These are phyloP conservation scores for Megalopta genalis DNA, from an alignment of 1,140 invertebrate genomes.

Conservation along the genomic window DNA sequence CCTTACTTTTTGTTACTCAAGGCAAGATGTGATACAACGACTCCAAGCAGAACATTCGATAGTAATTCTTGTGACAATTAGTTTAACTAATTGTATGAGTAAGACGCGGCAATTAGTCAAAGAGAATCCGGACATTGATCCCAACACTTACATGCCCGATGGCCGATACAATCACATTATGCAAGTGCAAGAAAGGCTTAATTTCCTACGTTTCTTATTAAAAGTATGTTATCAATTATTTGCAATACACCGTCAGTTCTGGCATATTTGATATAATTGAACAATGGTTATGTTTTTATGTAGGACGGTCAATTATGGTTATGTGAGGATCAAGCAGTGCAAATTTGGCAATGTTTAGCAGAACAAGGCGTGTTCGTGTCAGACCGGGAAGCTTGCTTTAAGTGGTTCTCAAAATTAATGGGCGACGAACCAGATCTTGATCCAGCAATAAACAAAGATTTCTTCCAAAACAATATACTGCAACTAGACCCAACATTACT, in stretches of 20 bases:
- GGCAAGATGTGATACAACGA: constrained; percentile 92
- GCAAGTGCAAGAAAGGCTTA: constrained; percentile 96
- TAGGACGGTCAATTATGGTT: constrained; percentile 96
- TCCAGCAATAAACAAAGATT: constrained; percentile 97
- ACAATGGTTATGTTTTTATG: constrained; percentile 4
- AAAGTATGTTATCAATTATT: constrained; percentile 80
- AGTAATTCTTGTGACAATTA: constrained; percentile 96
- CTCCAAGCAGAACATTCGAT: constrained; percentile 95
- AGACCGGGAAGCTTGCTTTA: constrained; percentile 98
- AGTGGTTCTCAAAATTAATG: constrained; percentile 99
- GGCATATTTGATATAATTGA: neutral
- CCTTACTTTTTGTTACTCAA: constrained; percentile 64
- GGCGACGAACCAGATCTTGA: constrained; percentile 98
- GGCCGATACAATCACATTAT: constrained; percentile 94
- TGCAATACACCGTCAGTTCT: neutral
- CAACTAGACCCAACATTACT: constrained; percentile 94
- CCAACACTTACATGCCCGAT: constrained; percentile 91
- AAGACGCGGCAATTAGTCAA: constrained; percentile 87
- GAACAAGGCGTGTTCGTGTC: constrained; percentile 94
- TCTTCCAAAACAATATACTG: constrained; percentile 97
- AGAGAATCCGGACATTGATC: constrained; percentile 89
- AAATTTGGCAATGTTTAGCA: constrained; percentile 98
- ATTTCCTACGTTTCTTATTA: constrained; percentile 94
- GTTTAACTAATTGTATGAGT: constrained; percentile 95
- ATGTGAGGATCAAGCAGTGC: constrained; percentile 96